phyloP scores from a whole-genome alignment of 2,888 invertebrate genomes.

The Campopleginae sp. region DNA sequence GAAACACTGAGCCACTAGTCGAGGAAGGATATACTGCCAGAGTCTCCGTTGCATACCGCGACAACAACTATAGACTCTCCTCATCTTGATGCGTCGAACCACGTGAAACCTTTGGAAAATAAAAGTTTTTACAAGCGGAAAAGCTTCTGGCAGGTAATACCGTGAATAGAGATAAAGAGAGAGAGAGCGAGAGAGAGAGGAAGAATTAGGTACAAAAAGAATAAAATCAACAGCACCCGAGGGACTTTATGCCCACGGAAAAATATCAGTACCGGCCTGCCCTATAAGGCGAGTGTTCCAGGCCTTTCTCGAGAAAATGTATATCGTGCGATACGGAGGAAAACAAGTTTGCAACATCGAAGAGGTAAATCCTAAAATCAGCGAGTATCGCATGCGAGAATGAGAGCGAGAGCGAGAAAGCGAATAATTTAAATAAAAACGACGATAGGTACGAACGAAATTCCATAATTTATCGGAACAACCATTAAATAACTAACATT shows the following conservation, averaged over 20 bases:
- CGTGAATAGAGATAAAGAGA: constrained; percentile 15
- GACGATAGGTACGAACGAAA: not conserved
- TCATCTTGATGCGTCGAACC: constrained; percentile 16
- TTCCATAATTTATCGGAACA: constrained; percentile 49
- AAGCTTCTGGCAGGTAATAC: constrained; percentile 18
- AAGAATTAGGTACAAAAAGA: constrained; percentile 19
- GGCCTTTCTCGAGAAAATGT: constrained; percentile 10
- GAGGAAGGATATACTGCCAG: not conserved
- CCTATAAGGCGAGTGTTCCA: constrained; percentile 15
- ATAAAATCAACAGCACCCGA: constrained; percentile 56
- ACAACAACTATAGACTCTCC: constrained; percentile 4
- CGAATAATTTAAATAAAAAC: not conserved
- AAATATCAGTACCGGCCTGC: constrained; percentile 19
- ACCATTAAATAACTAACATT: constrained; percentile 44
- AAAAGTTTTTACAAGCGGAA: not conserved
- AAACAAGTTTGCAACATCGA: constrained; percentile 3
- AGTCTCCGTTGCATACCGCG: constrained; percentile 33
- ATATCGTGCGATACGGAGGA: constrained; percentile 13
- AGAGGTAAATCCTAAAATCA: not conserved
- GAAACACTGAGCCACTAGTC: not conserved
- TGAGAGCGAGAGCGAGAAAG: constrained; percentile 11
- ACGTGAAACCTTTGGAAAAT: constrained; percentile 7
- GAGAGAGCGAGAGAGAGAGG: not conserved
- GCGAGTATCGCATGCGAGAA: not conserved
- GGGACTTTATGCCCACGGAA: constrained; percentile 41